Evolutionary conservation across 1,140 invertebrate species (phyloP).

Genomic region (Marisa cornuarietis): DNA sequence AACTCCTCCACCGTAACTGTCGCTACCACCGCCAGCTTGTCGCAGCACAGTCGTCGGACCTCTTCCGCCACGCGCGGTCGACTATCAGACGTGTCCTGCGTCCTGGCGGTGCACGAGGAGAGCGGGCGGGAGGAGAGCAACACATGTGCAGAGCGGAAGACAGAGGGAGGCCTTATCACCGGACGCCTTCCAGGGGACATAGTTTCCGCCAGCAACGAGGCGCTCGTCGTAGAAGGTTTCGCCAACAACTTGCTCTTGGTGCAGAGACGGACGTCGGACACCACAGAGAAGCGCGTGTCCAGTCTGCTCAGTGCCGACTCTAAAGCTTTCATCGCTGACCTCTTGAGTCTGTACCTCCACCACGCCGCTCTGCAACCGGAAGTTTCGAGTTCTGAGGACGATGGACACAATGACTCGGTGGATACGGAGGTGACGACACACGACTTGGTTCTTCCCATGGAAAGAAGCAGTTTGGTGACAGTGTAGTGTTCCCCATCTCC

Average conservation of each 20-base stretch:
- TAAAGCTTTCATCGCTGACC: conserved; percentile 15
- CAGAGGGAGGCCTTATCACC: too few species aligned
- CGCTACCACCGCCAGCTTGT: not conserved
- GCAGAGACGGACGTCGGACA: too few species aligned
- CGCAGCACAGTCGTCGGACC: not conserved
- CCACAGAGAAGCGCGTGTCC: conserved; percentile 7
- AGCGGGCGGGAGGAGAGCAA: too few species aligned
- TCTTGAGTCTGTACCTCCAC: conserved; percentile 17
- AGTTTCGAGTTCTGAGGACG: not conserved
- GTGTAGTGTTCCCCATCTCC: not conserved
- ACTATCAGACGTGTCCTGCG: conserved; percentile 19
- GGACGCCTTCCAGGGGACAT: too few species aligned
- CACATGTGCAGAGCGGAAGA: too few species aligned
- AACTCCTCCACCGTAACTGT: not conserved
- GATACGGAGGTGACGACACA: not conserved
- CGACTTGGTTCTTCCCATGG: not conserved
- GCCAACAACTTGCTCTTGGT: too few species aligned
- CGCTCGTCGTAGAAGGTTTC: too few species aligned
- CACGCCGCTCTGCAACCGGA: not conserved
- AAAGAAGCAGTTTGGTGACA: not conserved
- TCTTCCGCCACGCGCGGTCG: not conserved
- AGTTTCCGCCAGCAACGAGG: too few species aligned
- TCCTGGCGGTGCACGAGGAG: not conserved
- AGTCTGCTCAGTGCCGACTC: conserved; percentile 13
- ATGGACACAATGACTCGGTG: not conserved